Evolutionary conservation across 1,140 invertebrate species (phyloP).

Genomic region (Nasonia longicornis): DNA sequence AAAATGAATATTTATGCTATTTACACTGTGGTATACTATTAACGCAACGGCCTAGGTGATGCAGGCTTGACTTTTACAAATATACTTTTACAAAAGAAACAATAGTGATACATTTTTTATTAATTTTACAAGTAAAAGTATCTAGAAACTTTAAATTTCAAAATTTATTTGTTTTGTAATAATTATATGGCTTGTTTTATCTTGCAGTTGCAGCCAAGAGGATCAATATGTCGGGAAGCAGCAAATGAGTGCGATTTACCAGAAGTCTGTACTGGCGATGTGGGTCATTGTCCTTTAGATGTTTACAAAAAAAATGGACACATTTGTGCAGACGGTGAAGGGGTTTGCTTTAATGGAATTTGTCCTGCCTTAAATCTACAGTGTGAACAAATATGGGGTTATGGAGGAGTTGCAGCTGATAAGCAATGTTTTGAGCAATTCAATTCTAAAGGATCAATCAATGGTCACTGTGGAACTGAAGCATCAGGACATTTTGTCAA

Average conservation of each 20-base stretch:
- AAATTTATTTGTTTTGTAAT: not conserved
- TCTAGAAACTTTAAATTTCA: not conserved
- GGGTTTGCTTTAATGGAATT: slow-evolving; percentile 91
- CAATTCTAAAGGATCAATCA: slow-evolving; percentile 92
- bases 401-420: slow-evolving; percentile 81
- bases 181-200: not conserved
- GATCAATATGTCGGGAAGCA: slow-evolving; percentile 84
- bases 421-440: slow-evolving; percentile 92
- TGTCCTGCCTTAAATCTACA: slow-evolving; percentile 90
- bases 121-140: not conserved
- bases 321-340: slow-evolving; percentile 77
- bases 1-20: too few species aligned
- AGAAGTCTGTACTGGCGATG: slow-evolving; percentile 89
- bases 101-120: too few species aligned
- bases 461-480: slow-evolving; percentile 92
- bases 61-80: too few species aligned
- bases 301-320: slow-evolving; percentile 92
- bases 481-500: slow-evolving; percentile 83
- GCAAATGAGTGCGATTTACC: slow-evolving; percentile 94
- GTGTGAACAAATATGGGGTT: slow-evolving; percentile 93
- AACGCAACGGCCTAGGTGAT: too few species aligned
- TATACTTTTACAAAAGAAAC: too few species aligned
- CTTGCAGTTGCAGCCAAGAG: slow-evolving; percentile 78
- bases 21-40: too few species aligned
- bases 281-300: slow-evolving; percentile 88